These are phyloP conservation scores for Aphelenchoides avenae DNA, from an alignment of 1,140 invertebrate genomes.

Conservation along the genomic window DNA sequence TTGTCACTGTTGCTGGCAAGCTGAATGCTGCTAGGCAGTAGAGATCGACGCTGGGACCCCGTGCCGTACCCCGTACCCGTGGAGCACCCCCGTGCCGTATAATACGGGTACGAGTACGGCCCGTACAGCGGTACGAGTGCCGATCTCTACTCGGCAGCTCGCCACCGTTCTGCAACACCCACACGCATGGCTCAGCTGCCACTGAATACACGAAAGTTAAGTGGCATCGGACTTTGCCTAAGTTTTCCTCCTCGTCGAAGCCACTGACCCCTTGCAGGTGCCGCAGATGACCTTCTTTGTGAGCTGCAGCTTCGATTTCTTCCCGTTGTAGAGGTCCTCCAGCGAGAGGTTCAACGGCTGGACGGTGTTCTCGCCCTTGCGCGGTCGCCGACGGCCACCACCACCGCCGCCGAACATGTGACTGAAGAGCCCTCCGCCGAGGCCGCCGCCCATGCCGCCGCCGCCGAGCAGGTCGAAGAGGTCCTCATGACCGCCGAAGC, in stretches of 20 bases:
- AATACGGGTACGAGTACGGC: no score
- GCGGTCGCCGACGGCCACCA: slow-evolving; percentile 23
- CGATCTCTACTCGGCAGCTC: no score
- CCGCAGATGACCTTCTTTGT: slow-evolving; percentile 62
- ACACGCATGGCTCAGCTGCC: no score
- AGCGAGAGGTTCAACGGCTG: slow-evolving; percentile 59
- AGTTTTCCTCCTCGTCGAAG: no score
- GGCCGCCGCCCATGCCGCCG: slow-evolving; percentile 34
- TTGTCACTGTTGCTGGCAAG: no score
- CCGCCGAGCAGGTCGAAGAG: slow-evolving; percentile 19
- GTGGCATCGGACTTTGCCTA: not conserved
- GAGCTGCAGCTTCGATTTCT: slow-evolving; percentile 62
- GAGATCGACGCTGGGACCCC: no score
- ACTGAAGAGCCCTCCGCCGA: slow-evolving; percentile 27
- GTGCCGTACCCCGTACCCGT: no score
- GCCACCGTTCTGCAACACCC: no score
- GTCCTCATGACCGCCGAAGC: slow-evolving; percentile 15
- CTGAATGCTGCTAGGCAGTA: no score
- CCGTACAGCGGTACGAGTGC: no score
- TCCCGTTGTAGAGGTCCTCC: slow-evolving; percentile 63
- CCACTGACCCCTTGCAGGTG: slow-evolving; percentile 62
- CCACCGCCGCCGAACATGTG: slow-evolving; percentile 46
- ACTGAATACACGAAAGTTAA: not conserved
- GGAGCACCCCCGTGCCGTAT: no score
- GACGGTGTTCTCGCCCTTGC: slow-evolving; percentile 56